Conservation (phyloP, 2,888 invertebrate genomes). For the Anoncus sp. region DNA sequence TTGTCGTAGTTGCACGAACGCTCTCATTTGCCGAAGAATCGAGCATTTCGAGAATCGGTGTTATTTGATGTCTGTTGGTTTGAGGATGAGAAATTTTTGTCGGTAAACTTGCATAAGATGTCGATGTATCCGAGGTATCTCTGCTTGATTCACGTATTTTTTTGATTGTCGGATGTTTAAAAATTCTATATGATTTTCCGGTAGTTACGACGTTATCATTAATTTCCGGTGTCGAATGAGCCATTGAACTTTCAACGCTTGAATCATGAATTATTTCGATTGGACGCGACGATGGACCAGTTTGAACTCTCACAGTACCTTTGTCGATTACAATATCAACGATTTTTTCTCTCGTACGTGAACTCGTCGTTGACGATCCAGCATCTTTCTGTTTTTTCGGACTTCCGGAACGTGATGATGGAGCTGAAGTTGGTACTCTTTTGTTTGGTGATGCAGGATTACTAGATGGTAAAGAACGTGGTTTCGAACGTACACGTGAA, state of each 20-base stretch:
- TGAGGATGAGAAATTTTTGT: conserved; percentile 63
- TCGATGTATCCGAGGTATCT: conserved; percentile 79
- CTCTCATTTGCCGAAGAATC: conserved; percentile 74
- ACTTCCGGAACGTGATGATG: conserved; percentile 67
- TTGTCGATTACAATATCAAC: conserved; percentile 60
- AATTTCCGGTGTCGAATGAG: conserved; percentile 63
- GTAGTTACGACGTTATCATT: conserved; percentile 1
- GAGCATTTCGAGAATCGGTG: conserved; percentile 78
- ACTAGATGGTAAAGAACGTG: conserved; percentile 68
- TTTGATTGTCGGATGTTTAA: conserved; percentile 61
- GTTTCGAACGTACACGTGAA: conserved; percentile 48
- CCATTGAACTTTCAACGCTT: conserved; percentile 73
- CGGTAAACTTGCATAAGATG: conserved; percentile 80
- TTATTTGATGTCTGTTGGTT: conserved; percentile 67
- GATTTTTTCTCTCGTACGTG: conserved; percentile 44
- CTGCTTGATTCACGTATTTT: conserved; percentile 55
- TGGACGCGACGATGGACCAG: conserved; percentile 56
- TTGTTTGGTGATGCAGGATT: conserved; percentile 68
- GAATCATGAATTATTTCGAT: conserved; percentile 68
- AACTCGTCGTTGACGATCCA: neutral
- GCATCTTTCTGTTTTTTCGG: conserved; percentile 66
- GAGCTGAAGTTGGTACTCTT: conserved; percentile 69
- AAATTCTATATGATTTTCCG: conserved; percentile 66
- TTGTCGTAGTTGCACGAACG: conserved; percentile 59
- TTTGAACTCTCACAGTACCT: conserved; percentile 62